These are phyloP conservation scores for Stegodyphus dumicola DNA, from an alignment of 1,140 invertebrate genomes.

Conservation along the genomic window DNA sequence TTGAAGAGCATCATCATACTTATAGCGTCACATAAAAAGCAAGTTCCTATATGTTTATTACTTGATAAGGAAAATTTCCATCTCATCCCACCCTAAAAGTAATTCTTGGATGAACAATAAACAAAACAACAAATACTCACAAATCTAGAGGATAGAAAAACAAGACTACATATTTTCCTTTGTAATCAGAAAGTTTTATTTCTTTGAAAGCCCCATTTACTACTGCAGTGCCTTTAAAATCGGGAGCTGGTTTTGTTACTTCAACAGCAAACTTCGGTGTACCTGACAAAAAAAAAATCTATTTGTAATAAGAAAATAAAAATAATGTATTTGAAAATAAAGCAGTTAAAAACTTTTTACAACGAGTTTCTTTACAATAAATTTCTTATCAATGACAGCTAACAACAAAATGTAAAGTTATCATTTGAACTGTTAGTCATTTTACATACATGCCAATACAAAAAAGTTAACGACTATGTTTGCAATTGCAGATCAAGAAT, in stretches of 20 bases:
- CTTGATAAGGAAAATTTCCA: too few species aligned
- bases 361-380: too few species aligned
- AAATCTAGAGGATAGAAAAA: conserved; percentile 78
- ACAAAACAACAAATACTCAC: conserved; percentile 67
- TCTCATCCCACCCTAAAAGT: too few species aligned
- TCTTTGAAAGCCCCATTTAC: conserved; percentile 74
- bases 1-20: too few species aligned
- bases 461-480: not conserved
- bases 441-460: not conserved
- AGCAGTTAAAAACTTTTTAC: too few species aligned
- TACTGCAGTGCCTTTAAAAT: conserved; percentile 73
- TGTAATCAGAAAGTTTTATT: conserved; percentile 72
- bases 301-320: not conserved
- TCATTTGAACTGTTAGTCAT: not conserved
- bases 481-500: not conserved
- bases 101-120: conserved; percentile 20
- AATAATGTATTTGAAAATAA: not conserved
- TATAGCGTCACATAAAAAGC: too few species aligned
- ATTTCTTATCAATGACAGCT: too few species aligned
- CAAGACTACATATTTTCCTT: conserved; percentile 75
- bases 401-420: not conserved
- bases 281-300: not conserved
- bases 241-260: conserved; percentile 70
- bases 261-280: conserved; percentile 50
- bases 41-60: too few species aligned